Conservation (phyloP, 2,888 invertebrate species). For the Patella pellucida region DNA sequence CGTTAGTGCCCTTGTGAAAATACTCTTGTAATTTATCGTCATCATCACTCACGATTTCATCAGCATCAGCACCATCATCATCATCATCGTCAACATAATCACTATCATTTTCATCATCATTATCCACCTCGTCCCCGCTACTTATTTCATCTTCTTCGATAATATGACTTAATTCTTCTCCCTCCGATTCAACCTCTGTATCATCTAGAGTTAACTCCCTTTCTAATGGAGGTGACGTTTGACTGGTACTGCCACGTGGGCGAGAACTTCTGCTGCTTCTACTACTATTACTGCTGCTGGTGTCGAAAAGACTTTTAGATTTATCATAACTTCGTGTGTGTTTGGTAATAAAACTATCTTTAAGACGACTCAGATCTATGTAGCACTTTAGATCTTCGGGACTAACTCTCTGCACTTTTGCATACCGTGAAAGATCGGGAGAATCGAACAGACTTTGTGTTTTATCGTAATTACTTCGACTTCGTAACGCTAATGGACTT, state of each 20-base stretch:
- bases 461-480: slow-evolving; percentile 18
- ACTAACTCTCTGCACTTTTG: neutral
- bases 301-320: neutral
- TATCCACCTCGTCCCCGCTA: slow-evolving; percentile 10
- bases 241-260: neutral
- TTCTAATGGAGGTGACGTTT: neutral
- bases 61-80: slow-evolving; percentile 21
- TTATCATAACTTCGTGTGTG: slow-evolving; percentile 3
- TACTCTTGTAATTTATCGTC: slow-evolving; percentile 29
- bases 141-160: slow-evolving; percentile 7
- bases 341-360: slow-evolving; percentile 19
- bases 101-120: slow-evolving; percentile 12
- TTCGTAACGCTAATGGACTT: neutral
- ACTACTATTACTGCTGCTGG: neutral
- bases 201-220: slow-evolving; percentile 25
- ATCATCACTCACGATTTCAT: slow-evolving; percentile 28
- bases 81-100: slow-evolving; percentile 24
- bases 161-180: slow-evolving; percentile 19
- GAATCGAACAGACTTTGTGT: slow-evolving; percentile 34
- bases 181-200: slow-evolving; percentile 19
- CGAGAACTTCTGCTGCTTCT: neutral
- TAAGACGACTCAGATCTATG: neutral
- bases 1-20: neutral
- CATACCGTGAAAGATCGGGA: neutral
- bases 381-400: neutral